A percentile compares a stretch with the other conserved stretches of the same genome.
phyloP scores from a whole-genome alignment of 2,113 vertebrate species.

The Glaucidium brasilianum region DNA sequence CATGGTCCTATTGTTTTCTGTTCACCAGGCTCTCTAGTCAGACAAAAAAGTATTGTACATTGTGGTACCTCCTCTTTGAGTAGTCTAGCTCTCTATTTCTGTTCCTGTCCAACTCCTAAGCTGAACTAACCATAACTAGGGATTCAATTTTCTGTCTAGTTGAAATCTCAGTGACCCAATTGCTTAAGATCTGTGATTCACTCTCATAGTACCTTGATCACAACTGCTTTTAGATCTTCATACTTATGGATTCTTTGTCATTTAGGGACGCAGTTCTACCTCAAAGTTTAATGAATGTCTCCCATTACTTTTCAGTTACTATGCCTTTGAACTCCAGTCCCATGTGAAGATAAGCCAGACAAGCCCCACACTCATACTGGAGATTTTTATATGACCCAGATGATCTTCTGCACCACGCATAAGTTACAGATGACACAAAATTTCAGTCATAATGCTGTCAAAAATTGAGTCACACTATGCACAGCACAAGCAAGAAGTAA shows the following conservation, averaged over 20 bases:
- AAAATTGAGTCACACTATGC: neutral
- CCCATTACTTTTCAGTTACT: neutral
- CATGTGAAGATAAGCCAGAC: neutral
- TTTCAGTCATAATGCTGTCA: neutral
- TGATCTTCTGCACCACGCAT: neutral
- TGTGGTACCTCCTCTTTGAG: neutral
- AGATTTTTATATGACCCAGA: neutral
- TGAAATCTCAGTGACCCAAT: conserved; percentile 41
- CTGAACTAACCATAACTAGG: neutral
- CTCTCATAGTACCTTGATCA: neutral
- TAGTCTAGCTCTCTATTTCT: neutral
- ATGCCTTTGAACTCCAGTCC: neutral
- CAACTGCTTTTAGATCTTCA: neutral
- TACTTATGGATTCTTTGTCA: neutral
- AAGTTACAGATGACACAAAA: neutral
- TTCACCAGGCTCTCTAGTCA: neutral
- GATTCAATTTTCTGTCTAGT: conserved; percentile 14
- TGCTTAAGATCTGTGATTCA: neutral
- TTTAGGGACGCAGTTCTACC: neutral
- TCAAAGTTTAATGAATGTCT: neutral
- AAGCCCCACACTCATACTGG: neutral
- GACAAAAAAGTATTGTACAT: neutral
- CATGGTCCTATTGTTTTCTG: neutral
- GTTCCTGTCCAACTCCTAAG: neutral
- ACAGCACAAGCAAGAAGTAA: neutral